Evolutionary conservation across 2,113 vertebrate genomes (phyloP).

Genomic region (Stigmatopora nigra): DNA sequence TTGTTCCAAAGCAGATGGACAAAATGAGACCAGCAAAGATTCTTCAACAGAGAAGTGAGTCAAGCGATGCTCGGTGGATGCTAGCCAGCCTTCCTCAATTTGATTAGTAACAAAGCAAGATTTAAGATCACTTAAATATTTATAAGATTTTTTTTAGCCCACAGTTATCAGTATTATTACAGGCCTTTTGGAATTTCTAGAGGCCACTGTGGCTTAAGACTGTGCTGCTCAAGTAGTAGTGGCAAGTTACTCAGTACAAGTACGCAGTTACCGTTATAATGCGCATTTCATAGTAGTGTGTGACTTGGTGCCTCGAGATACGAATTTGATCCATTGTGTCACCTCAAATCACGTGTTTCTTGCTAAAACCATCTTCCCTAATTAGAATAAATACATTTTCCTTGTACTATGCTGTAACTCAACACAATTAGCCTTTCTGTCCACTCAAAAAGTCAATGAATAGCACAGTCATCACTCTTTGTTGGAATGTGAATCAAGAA

Average conservation of each 20-base stretch:
- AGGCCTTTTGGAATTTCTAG: neutral
- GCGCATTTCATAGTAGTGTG: neutral
- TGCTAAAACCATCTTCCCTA: neutral
- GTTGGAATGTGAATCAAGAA: too few species aligned
- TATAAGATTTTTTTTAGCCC: too few species aligned
- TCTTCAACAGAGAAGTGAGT: constrained; percentile 69
- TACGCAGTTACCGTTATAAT: neutral
- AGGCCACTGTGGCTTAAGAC: neutral
- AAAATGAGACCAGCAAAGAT: constrained; percentile 49
- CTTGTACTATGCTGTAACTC: too few species aligned
- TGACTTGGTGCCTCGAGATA: neutral
- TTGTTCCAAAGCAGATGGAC: constrained; percentile 55
- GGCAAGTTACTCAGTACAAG: neutral
- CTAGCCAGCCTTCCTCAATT: neutral
- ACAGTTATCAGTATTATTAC: neutral
- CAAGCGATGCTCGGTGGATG: constrained; percentile 6
- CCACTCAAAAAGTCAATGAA: too few species aligned
- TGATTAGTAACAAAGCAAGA: neutral
- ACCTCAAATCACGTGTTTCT: neutral
- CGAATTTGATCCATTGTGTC: neutral
- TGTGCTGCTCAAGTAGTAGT: neutral
- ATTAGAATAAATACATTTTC: neutral
- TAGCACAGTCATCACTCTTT: too few species aligned
- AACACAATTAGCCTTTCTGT: too few species aligned
- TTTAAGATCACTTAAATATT: neutral